Base-by-base conservation (phyloP, 2,888 invertebrate species). In the Phragmatobia fuliginosa region DNA sequence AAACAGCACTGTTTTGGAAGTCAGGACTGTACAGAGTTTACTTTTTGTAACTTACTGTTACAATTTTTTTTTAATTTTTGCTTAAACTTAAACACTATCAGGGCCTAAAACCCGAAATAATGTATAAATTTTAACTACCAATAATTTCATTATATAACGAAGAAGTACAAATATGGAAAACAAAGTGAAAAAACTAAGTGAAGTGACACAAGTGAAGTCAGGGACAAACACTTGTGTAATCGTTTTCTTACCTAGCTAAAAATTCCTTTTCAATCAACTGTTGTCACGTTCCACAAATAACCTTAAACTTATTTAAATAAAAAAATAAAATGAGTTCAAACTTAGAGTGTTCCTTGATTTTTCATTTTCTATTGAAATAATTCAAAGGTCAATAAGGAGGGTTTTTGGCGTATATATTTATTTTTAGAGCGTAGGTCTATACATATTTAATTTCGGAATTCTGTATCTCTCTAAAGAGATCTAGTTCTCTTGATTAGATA, bases 251-350 rank as follows among this genome's bases (percentile, higher is more conserved):
- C 14, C 25, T 25, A 25, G 11, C 25, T 11, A 14, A 4, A 25
- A 25, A 52, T 52, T 52, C 25, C n/a, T 25, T 52, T 52, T 52
- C 52, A 52, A 52, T 52, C 52, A 52, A 52, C 14, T 25, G 11
- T 25, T 8, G 52, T 52, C 52, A 52, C 52, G 52, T 52, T 52
- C 52, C 25, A n/a, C 52, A 52, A 52, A 52, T 52, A 52, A 52
- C 25, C 52, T 52, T 52, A 10, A 25, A 52, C 1, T 25, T 52
- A 52, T n/a, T 52, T 52, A 52, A 25, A 52, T 52, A 3, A 52
- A 14, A 52, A 52, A 10, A 52, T 25, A 52, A 25, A 25, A 11
- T 52, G 11, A n/a, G 25, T 52, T 14, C 3, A 25, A 11, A 25
- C 21, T 49, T 52, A 25, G 11, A 52, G 25, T 25, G 25, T 25